Conservation (phyloP, 2,797 vertebrate species). For the Gephyroberyx darwinii region DNA sequence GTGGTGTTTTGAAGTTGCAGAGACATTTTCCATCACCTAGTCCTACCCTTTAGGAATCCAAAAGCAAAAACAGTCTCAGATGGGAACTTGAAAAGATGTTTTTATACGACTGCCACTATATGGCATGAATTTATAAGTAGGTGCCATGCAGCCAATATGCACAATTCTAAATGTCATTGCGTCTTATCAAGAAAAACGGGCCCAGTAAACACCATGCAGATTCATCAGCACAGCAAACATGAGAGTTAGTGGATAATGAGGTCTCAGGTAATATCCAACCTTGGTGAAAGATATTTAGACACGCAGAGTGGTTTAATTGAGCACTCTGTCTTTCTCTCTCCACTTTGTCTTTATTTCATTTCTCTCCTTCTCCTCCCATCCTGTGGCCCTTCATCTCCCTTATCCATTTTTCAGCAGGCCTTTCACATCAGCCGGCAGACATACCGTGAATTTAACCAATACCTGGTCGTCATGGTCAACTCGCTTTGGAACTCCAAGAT, state of each 20-base stretch:
- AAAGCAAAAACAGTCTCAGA: conserved; percentile 32
- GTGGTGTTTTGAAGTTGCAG: background rate
- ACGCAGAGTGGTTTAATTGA: background rate
- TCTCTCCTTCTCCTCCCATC: background rate
- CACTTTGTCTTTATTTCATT: background rate
- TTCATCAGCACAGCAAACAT: conserved; percentile 29
- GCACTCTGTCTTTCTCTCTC: background rate
- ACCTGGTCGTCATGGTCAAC: conserved; percentile 86
- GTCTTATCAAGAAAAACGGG: conserved; percentile 47
- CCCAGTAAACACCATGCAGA: conserved; percentile 46
- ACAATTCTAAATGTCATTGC: conserved; percentile 50
- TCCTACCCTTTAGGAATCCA: conserved; percentile 33
- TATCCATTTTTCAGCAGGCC: conserved; percentile 55
- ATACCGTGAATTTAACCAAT: conserved; percentile 88
- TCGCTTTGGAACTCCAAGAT: conserved; percentile 90
- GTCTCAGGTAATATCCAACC: background rate
- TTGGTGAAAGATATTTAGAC: background rate
- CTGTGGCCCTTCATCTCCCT: background rate
- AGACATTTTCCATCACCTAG: background rate
- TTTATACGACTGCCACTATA: conserved; percentile 26
- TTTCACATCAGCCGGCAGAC: conserved; percentile 88
- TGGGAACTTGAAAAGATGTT: conserved; percentile 26
- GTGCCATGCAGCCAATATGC: conserved; percentile 18
- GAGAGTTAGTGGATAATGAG: background rate
- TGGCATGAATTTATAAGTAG: conserved; percentile 41